Evolutionary conservation across 1,140 invertebrate species (phyloP), one percentile per base, ranked within the genome.

Genomic region (Cataglyphis hispanica): DNA sequence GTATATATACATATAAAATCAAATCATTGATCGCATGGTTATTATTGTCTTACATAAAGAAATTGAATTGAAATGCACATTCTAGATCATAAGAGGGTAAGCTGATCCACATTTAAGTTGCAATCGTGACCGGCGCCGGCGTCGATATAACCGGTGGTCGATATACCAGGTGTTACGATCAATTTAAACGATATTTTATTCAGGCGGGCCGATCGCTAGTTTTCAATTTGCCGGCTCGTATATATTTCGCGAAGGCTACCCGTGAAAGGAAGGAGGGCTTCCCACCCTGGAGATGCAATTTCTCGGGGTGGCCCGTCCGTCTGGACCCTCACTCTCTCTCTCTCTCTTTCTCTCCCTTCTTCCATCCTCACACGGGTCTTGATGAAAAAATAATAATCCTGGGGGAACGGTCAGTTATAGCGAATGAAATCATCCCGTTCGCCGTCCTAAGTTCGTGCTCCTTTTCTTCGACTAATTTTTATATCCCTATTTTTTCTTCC

Each of bases 371-470:
- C 74, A 61, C 58, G 31, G 22, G 53, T 40, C 86, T 91, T 93
- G 93, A 95, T 95, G 94, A 95, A 95, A 95, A 94, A 95, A 95
- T 95, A 94, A 95, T 95, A 94, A 94, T 94, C 94, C 92, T 93
- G 25, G 61, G 92, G 91, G 93, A 94, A 88, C 92, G 92, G 93
- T 95, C 94, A 94, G 93, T 94, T 94, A 94, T 91, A 86, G 91
- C 89, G 86, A 91, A 92, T 86, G 87, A 88, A 90, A 93, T 93
- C 92, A 92, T 92, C 89, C 86, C 80, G 76, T n/a, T 72, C 50
- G 78, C 78, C 66, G 78, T 72, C 66, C 53, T 10, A 72, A 81
- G 78, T 60, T 70, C 37, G 50, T 37, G 78, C 53, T 40, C 34
- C 66, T 72, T 81, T 67, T 81, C 77, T 81, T 58, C 37, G 77